These are phyloP conservation scores for Misgurnus anguillicaudatus DNA, from an alignment of 2,113 vertebrate species.

Conservation along the genomic window DNA sequence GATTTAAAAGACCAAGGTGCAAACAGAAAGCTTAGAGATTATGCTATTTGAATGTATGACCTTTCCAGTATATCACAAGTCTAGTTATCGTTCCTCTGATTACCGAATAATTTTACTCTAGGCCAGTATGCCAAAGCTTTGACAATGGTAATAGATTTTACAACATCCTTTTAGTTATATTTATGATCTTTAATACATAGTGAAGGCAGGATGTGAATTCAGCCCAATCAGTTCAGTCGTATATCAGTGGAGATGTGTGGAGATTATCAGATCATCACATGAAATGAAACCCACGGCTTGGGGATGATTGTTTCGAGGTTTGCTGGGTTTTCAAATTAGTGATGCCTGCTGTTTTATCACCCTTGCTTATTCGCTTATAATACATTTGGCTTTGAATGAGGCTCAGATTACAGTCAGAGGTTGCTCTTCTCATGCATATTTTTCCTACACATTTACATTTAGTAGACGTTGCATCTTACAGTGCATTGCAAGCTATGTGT, in stretches of 20 bases:
- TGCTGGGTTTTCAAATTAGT: constrained; percentile 38
- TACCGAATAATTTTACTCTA: constrained; percentile 27
- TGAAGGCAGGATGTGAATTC: constrained; percentile 25
- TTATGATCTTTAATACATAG: constrained; percentile 29
- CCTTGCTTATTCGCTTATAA: not conserved
- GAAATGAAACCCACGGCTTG: constrained; percentile 8
- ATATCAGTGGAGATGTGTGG: not conserved
- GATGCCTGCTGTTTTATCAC: constrained; percentile 43
- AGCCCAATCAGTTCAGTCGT: constrained; percentile 44
- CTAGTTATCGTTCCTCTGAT: constrained; percentile 40
- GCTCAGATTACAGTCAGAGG: constrained; percentile 16
- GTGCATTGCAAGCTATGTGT: too few relatives aligned
- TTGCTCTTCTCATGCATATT: too few relatives aligned
- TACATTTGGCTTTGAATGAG: not conserved
- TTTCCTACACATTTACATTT: too few relatives aligned
- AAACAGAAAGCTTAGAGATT: too few relatives aligned
- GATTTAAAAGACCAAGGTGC: too few relatives aligned
- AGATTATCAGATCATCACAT: constrained; percentile 18
- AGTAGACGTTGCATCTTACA: too few relatives aligned
- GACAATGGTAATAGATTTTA: constrained; percentile 31
- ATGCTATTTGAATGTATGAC: not conserved
- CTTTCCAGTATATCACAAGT: constrained; percentile 9
- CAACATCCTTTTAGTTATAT: constrained; percentile 2
- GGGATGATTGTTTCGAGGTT: constrained; percentile 33
- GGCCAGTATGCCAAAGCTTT: not conserved